phyloP scores from a whole-genome alignment of 2,888 invertebrate genomes.

The Microdon myrmicae region DNA sequence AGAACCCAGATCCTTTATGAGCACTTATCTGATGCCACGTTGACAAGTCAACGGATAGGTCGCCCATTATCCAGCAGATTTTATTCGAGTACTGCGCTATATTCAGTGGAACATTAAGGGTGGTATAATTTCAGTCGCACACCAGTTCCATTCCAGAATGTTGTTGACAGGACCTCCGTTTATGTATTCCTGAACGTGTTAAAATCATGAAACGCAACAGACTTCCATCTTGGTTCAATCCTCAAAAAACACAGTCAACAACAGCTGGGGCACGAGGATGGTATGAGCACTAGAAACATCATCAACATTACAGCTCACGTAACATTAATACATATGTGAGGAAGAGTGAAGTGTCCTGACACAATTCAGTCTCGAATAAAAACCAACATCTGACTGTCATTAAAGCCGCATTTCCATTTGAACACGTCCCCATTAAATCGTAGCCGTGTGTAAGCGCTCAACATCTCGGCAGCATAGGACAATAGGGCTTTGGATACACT shows the following conservation, averaged over 20 bases:
- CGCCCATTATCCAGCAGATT: too few relatives aligned
- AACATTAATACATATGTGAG: constrained; percentile 46
- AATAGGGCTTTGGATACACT: too few relatives aligned
- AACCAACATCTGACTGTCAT: constrained; percentile 45
- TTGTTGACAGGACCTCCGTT: constrained; percentile 44
- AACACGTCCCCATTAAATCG: constrained; percentile 51
- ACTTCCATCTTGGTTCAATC: too few relatives aligned
- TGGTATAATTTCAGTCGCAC: constrained; percentile 35
- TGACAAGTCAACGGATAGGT: too few relatives aligned
- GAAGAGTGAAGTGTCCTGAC: constrained; percentile 26
- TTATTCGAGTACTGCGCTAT: too few relatives aligned
- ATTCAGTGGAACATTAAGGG: constrained; percentile 50
- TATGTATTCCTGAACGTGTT: constrained; percentile 31
- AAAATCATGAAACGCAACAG: constrained; percentile 40
- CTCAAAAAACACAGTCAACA: constrained; percentile 12
- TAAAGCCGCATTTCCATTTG: constrained; percentile 51
- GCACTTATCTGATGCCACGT: too few relatives aligned
- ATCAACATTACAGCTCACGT: constrained; percentile 48
- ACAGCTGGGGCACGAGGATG: constrained; percentile 1
- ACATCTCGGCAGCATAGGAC: too few relatives aligned
- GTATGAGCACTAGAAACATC: constrained; percentile 27
- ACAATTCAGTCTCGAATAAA: constrained; percentile 44
- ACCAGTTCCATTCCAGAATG: constrained; percentile 43
- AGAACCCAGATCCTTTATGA: too few relatives aligned
- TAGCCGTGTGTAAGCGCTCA: constrained; percentile 42